Base-by-base conservation (phyloP, 2,888 invertebrate species). In the Cephalotes varians region DNA sequence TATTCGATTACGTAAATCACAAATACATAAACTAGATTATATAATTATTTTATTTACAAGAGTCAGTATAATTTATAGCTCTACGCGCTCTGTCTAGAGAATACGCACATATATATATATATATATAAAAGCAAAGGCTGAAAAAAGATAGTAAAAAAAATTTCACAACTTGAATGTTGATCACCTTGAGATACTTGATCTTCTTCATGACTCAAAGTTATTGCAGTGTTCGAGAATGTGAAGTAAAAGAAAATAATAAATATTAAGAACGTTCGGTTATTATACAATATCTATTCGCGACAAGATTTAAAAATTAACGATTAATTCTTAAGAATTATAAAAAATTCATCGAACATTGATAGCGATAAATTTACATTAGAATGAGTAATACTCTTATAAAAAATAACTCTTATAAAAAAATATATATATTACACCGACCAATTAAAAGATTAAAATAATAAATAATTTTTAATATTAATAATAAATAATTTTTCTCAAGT, bases 181-280 rank as follows among this genome's bases (percentile, higher is more conserved):
- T 71, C 25, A 40, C 81, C 85, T 86, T 83, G 86, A 82, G 5
- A 58, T 21, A 51, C 47, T 62, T 37, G 56, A 77, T 62, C 77
- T 56, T 73, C 60, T 15, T 4, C n/a, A 4, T 31, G 9, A 47
- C n/a, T 81, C 21, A 72, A 81, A 65, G 67, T 44, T 60, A 15
- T 12, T 28, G 1, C 10, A 1, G 3, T 25, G 10, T 47, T 10
- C 5, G 60, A 49, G 62, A 49, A 34, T 18, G 18, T 25, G 12
- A 56, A 37, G 21, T 54, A 37, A 54, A 34, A 58, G 2, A 21
- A 31, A 58, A 9, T 28, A 72, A 60, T 44, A 3, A 1, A 25
- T 5, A 6, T 18, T 2, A 31, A 51, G 2, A 21, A 49, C 5
- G 15, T 44, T 21, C 1, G 12, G 12, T 34, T 18, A 54, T 25